Base-by-base conservation (phyloP, 2,113 vertebrate genomes). In the Delphinus delphis region DNA sequence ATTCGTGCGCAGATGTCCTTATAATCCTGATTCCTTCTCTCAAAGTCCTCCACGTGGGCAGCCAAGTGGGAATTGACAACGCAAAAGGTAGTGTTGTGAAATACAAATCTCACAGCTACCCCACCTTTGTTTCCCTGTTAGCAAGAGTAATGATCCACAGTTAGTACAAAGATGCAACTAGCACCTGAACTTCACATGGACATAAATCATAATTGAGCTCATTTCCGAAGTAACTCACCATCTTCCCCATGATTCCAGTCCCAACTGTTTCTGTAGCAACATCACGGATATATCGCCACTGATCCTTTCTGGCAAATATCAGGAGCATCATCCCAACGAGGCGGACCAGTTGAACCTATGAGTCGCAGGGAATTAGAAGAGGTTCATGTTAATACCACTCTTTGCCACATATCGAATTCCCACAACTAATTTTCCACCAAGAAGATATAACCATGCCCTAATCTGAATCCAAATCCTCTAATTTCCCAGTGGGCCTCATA, bases 241-340 rank as follows among this genome's bases (percentile, higher is more conserved):
- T 99, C 99, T 99, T 99, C 1, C 99, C 99, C 99, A 99, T 99
- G 98, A 99, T 99, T 81, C 99, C 99, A 0, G 99, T 99, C 77
- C 99, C 99, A 93, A 99, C 99, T 14, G 99, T 99, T 97, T 99
- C 99, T 0, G 98, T 98, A 93, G 99, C 98, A 85, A 99, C 85
- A 65, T 99, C 99, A 95, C 98, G 99, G 83, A 99, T 99, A 76
- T 99, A 98, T 82, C 96, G 98, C 96, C 97, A 98, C 86, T 99
- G 99, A 44, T 98, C 98, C 97, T 99, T 99, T 98, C 98, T 99
- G 80, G 99, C 99, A 98, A 99, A 99, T 93, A 99, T 97, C 84
- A 99, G 98, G 81, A 99, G 98, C 99, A 99, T 99, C 99, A 99
- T 99, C 80, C 99, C 99, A 81, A 99, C 99, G 1, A 99, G 98